Percentiles rank a stretch among this genome's conserved stretches.
These are phyloP conservation scores for Cremastinae sp. DNA, from an alignment of 2,888 invertebrate genomes.

Conservation along the genomic window DNA sequence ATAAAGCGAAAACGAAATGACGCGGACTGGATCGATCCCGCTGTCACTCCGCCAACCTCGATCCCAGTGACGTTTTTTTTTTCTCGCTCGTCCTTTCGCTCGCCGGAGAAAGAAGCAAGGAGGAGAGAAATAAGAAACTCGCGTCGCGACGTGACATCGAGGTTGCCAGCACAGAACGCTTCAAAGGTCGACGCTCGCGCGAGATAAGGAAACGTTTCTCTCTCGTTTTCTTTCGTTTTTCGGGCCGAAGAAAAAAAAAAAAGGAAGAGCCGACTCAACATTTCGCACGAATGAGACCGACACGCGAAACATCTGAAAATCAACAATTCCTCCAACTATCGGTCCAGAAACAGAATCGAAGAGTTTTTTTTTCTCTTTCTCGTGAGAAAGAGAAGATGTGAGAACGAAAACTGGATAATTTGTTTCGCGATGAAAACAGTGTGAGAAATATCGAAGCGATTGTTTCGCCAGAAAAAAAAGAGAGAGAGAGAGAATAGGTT, in stretches of 20 bases:
- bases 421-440: too few relatives aligned
- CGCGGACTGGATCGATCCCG: too few relatives aligned
- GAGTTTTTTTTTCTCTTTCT: background rate
- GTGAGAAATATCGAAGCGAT: too few relatives aligned
- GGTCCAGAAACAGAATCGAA: too few relatives aligned
- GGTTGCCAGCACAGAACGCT: slow-evolving; percentile 14
- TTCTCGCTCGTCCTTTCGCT: background rate
- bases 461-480: too few relatives aligned
- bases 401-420: too few relatives aligned
- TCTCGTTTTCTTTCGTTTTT: background rate
- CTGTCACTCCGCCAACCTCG: too few relatives aligned
- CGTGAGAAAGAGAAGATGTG: background rate
- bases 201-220: slow-evolving; percentile 26
- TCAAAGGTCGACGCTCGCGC: slow-evolving; percentile 52
- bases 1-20: too few relatives aligned
- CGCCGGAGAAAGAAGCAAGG: background rate
- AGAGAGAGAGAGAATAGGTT: too few relatives aligned
- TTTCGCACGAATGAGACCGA: background rate
- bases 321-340: background rate
- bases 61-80: background rate
- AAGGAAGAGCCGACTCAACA: slow-evolving; percentile 32
- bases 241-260: slow-evolving; percentile 1
- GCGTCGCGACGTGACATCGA: background rate
- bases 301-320: background rate
- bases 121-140: slow-evolving; percentile 1